Evolutionary conservation across 2,888 invertebrate genomes (phyloP).

Genomic region (Ophraella communa): DNA sequence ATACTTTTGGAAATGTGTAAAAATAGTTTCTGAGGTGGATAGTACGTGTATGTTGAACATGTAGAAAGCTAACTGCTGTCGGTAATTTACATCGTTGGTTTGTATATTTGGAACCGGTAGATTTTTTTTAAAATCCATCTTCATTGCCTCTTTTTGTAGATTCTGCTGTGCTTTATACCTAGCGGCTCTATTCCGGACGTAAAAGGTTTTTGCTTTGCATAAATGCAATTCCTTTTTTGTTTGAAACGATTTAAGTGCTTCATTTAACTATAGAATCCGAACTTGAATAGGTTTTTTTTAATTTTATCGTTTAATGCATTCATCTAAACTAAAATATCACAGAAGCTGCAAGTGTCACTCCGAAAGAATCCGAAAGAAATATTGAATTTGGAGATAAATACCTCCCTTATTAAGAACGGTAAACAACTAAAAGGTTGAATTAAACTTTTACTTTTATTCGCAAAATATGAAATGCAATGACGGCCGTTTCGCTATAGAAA

Average conservation of each 20-base stretch:
- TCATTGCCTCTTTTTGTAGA: neutral
- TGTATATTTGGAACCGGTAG: slow-evolving; percentile 13
- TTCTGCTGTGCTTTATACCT: neutral
- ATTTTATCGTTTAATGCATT: neutral
- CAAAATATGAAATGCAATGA: too few species aligned
- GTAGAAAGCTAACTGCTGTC: slow-evolving; percentile 37
- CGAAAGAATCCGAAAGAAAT: neutral
- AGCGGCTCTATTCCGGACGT: slow-evolving; percentile 6
- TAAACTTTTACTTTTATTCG: too few species aligned
- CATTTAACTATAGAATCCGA: neutral
- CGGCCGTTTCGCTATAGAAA: too few species aligned
- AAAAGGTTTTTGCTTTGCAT: slow-evolving; percentile 10
- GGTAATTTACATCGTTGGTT: slow-evolving; percentile 25
- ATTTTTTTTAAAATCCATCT: slow-evolving; percentile 26
- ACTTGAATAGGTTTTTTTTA: neutral
- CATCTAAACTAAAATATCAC: neutral
- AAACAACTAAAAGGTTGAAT: too few species aligned
- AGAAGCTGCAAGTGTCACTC: slow-evolving; percentile 15
- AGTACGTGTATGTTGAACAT: slow-evolving; percentile 11
- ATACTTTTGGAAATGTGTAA: slow-evolving; percentile 34
- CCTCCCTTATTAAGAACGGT: too few species aligned
- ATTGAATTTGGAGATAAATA: neutral
- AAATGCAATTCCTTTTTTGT: slow-evolving; percentile 9
- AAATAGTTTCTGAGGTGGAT: slow-evolving; percentile 30
- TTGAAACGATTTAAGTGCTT: neutral